Percentiles rank a stretch among this genome's conserved stretches.
phyloP scores from a whole-genome alignment of 37 sponge, comb jelly and placozoan species.

The Agelas oroides region DNA sequence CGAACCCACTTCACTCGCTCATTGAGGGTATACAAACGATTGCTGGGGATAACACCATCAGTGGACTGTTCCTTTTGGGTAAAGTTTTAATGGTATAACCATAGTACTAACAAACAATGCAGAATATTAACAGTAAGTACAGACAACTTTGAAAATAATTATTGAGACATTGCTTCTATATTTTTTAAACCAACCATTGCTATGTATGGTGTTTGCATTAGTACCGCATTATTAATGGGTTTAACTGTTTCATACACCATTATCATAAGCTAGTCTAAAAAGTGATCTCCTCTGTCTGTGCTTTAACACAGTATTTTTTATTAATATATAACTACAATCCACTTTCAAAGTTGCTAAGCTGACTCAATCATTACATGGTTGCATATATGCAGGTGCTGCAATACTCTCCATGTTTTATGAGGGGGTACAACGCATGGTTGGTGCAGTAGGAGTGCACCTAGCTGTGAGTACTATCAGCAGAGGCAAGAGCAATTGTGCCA shows the following conservation, averaged over 20 bases:
- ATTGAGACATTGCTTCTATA: no score
- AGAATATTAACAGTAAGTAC: no score
- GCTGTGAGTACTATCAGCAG: conserved; percentile 29
- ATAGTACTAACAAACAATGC: neutral
- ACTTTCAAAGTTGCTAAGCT: no score
- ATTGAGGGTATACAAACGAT: neutral
- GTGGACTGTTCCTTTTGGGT: conserved; percentile 36
- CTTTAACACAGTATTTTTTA: no score
- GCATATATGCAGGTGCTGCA: conserved; percentile 6
- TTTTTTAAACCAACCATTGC: no score
- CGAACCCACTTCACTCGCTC: neutral
- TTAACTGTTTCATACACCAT: no score
- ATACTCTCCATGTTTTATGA: conserved; percentile 30
- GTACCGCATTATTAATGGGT: no score
- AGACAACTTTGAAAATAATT: no score
- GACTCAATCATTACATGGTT: no score
- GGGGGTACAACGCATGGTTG: neutral
- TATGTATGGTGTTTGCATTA: neutral
- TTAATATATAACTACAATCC: no score
- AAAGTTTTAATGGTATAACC: neutral
- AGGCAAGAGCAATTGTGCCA: conserved; percentile 39
- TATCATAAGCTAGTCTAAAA: no score
- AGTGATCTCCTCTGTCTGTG: no score
- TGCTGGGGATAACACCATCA: conserved; percentile 34
- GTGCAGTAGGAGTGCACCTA: conserved; percentile 10